Evolutionary conservation across 2,797 vertebrate species (phyloP), one percentile per base, ranked within the genome.

Genomic region (Tokudaia muenninki): DNA sequence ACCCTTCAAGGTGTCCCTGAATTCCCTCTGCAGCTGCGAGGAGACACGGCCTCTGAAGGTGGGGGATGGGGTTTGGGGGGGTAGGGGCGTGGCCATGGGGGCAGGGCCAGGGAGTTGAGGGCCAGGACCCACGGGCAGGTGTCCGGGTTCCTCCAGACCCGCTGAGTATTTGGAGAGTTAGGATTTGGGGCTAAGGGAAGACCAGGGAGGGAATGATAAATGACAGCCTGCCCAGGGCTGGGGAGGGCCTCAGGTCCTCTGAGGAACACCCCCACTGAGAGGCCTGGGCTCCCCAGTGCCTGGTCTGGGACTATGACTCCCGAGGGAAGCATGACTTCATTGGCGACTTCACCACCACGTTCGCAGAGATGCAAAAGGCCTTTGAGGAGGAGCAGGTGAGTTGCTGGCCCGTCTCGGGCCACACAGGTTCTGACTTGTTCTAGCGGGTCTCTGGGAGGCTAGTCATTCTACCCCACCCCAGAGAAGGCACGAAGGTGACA

Each of bases 241-340:
- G 31, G 77, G 31, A 24, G 70, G 72, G 55, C 31, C 0, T 9
- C 0, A 12, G 74, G 37, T 61, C 63, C 10, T 50, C 70, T 6
- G 1, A 57, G 90, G 5, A 67, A 34, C 37, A 22, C 75, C 31
- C 22, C 1, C 4, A 75, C 75, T 88, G 55, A 89, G 47, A 83
- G 79, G n/a, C 65, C 94, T 90, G 93, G 97, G 74, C 90, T 0
- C 0, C 96, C 0, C 97, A 99, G 99, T 99, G 99, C 31, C 98
- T 99, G 50, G 99, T 99, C 97, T 99, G 99, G 99, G 99, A 99
- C 98, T 99, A 99, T 47, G 99, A 99, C 98, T 99, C 99, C 0
- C 98, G 99, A 13, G 99, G 99, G 89, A 99, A 99, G 91, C 99
- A 99, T 0, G 99, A 99, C 98, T 99, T 99, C 99, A 99, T 99